Evolutionary conservation across 2,888 invertebrate species (phyloP).

Genomic region (Endotricha flammealis): DNA sequence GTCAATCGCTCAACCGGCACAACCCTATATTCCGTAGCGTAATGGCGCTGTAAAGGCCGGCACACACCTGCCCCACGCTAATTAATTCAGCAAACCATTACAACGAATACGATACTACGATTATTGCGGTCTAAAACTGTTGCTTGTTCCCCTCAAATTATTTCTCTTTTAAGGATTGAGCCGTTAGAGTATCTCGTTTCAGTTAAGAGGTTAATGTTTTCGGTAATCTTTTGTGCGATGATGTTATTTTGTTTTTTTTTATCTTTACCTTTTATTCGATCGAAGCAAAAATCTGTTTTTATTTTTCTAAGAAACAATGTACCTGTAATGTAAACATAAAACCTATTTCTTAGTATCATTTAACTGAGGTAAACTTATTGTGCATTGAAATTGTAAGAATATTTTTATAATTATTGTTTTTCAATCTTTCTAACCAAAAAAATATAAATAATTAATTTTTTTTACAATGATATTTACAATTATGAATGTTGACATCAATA

Average conservation of each 20-base stretch:
- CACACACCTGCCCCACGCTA: constrained; percentile 34
- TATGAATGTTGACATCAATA: no score
- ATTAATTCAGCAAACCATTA: constrained; percentile 67
- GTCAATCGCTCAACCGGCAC: constrained; percentile 51
- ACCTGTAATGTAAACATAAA: no score
- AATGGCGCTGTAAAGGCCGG: constrained; percentile 13
- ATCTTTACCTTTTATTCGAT: background rate
- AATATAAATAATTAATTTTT: no score
- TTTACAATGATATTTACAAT: no score
- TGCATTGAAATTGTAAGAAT: no score
- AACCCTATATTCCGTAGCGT: constrained; percentile 9
- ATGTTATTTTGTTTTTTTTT: background rate
- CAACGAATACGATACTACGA: constrained; percentile 50
- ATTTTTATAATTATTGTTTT: no score
- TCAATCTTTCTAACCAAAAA: no score
- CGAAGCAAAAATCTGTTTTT: no score
- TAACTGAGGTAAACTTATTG: no score
- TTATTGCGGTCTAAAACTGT: constrained; percentile 37
- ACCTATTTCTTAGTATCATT: no score
- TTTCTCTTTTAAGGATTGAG: constrained; percentile 40
- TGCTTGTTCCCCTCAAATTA: constrained; percentile 39
- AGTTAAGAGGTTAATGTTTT: constrained; percentile 21
- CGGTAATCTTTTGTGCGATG: constrained; percentile 17
- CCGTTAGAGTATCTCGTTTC: constrained; percentile 31
- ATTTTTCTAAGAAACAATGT: no score